phyloP scores from a whole-genome alignment of 1,140 invertebrate genomes.

The Cydia strobilella region DNA sequence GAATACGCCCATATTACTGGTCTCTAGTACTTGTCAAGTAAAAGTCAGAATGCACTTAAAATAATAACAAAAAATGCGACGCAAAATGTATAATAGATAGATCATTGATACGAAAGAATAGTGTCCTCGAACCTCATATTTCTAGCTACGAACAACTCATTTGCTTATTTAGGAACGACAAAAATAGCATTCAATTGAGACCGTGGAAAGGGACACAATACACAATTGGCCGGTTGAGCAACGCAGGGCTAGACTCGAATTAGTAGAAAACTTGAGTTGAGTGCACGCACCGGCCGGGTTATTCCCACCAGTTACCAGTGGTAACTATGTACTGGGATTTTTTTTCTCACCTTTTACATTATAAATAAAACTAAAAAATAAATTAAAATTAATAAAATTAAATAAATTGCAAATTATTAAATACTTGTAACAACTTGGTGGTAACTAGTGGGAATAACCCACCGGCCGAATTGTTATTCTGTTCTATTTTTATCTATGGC shows the following conservation, averaged over 20 bases:
- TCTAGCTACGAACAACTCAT: not conserved
- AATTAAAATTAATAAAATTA: too few species aligned
- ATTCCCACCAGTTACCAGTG: too few species aligned
- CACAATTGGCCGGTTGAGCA: constrained; percentile 10
- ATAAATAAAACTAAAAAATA: too few species aligned
- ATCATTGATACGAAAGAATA: not conserved
- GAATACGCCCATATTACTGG: too few species aligned
- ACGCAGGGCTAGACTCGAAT: not conserved
- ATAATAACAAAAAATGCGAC: not conserved
- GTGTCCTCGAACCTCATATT: constrained; percentile 4
- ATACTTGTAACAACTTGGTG: too few species aligned
- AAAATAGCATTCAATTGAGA: constrained; percentile 30
- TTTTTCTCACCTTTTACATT: too few species aligned
- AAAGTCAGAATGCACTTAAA: too few species aligned
- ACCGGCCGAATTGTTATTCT: constrained; percentile 9
- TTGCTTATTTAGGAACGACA: constrained; percentile 10
- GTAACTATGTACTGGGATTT: too few species aligned
- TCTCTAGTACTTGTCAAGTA: too few species aligned
- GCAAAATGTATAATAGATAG: not conserved
- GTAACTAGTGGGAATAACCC: too few species aligned
- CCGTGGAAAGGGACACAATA: constrained; percentile 13
- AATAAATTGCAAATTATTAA: too few species aligned
- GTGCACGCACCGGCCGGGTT: constrained; percentile 3
- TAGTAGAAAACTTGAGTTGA: constrained; percentile 22
- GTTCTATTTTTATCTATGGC: constrained; percentile 16